Evolutionary conservation across 2,113 vertebrate species (phyloP), one percentile per base, ranked within the genome.

Genomic region (Burhinus oedicnemus): DNA sequence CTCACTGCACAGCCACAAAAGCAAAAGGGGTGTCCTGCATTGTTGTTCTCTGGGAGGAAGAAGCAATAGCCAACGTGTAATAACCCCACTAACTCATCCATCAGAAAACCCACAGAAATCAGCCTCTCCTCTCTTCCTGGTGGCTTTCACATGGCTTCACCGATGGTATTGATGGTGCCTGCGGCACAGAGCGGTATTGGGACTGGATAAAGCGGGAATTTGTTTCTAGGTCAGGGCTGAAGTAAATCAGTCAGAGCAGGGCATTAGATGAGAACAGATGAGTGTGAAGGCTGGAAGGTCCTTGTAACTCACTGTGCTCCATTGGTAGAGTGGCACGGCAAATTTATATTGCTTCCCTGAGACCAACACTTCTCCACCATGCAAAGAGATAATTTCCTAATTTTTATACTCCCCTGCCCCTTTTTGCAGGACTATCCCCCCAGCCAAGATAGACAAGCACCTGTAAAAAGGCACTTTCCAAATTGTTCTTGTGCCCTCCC

Each of bases 301-400:
- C 76, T 72, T 84, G 72, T 77, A 34, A 60, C 19, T 86, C 71
- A 11, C 13, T 11, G 23, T 0, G 0, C 47, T 71, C 38, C 5
- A 0, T 4, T 1, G 3, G 47, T 34, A 68, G 69, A 65, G 40
- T n/a, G 58, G 20, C 34, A 64, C 0, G 2, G 51, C 2, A 13
- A 52, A 76, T 76, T 91, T 81, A 12, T 40, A 18, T 25, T 16
- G 30, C 29, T 66, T 27, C 52, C 54, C 44, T 1, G 1, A 81
- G 47, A 40, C 22, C 51, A 91, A 64, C 36, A 40, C 62, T 51
- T 82, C 58, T 79, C 65, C 12, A 21, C 26, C 2, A 3, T 13
- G 9, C 34, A 69, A 70, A 71, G 26, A 81, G 45, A 75, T 17
- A 47, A 79, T 32, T 92, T 69, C 34, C 32, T 65, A 15, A 23